phyloP scores from a whole-genome alignment of 2,113 vertebrate genomes.

The Bubo bubo region DNA sequence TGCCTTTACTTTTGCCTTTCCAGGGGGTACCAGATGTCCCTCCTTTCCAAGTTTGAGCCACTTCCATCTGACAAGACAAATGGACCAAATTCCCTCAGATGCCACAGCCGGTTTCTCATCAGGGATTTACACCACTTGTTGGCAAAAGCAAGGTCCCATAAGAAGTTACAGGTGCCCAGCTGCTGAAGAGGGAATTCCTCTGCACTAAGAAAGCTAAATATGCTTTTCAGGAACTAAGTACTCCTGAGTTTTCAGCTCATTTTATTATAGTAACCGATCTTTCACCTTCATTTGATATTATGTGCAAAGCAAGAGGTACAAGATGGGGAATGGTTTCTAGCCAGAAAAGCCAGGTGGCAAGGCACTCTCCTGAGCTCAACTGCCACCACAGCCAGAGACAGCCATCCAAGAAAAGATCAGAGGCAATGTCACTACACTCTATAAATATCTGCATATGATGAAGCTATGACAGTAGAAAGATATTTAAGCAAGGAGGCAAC shows the following conservation, averaged over 20 bases:
- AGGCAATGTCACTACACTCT: constrained; percentile 7
- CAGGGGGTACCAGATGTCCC: not conserved
- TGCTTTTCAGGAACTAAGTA: constrained; percentile 37
- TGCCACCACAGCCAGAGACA: not conserved
- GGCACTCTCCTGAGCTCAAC: not conserved
- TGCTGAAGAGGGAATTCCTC: not conserved
- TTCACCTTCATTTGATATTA: constrained; percentile 20
- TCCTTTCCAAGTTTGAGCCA: not conserved
- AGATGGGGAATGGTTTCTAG: not conserved
- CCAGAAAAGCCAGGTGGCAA: constrained; percentile 38
- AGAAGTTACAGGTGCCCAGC: not conserved
- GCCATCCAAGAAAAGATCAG: constrained; percentile 6
- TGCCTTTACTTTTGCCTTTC: not conserved
- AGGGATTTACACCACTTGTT: not conserved
- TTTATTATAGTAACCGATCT: constrained; percentile 16
- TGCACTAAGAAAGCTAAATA: not conserved
- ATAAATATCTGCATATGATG: constrained; percentile 39
- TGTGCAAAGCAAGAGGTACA: not conserved
- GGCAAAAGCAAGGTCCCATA: not conserved
- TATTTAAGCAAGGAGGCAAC: not conserved
- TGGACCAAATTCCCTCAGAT: not conserved
- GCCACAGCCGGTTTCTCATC: not conserved
- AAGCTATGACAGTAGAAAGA: not conserved
- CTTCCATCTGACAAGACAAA: not conserved
- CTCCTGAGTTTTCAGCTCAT: not conserved